Base-by-base conservation (phyloP, 2,113 vertebrate species). In the Cebus imitator region DNA sequence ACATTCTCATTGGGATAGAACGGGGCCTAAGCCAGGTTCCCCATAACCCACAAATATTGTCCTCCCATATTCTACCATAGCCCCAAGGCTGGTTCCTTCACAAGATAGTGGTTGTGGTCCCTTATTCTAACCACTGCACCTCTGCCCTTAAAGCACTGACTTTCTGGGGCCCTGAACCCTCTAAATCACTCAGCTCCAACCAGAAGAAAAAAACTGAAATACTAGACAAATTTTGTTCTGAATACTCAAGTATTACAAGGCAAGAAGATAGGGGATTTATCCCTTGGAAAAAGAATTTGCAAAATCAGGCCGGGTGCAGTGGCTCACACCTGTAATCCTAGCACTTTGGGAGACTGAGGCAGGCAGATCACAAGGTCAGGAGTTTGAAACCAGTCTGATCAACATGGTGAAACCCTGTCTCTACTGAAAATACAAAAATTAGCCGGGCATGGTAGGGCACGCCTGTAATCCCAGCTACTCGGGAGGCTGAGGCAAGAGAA, bases 271-370 rank as follows among this genome's bases (percentile, higher is more conserved):
- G 50, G 83, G 73, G 21, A 81, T 85, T 91, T 94, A 76, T 20
- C 16, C 6, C 27, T 89, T 97, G 68, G 58, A 88, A 96, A 95
- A 83, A 87, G 25, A 90, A 90, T 96, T 96, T 92, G 21, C 27
- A 91, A 79, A 95, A 84, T n/a, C 3, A 52, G 52, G 52, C 52
- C 16, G 16, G 52, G 52, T 52, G 52, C 52, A 17, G 52, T 52
- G 16, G 52, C 52, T 52, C 52, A 52, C 52, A 52, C 52, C 52
- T 52, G 52, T 52, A 52, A 52, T 52, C 16, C 52, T 16, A 52
- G 52, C 52, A 52, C 52, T 52, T 52, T 52, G 52, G 52, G 52
- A 6, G 16, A 5, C 52, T 5, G 16, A 52, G 52, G 52, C 52
- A 52, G 52, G 52, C 16, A 52, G 52, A 52, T 52, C 52, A 52